These are phyloP conservation scores for Ditula angustiorana DNA, from an alignment of 2,888 invertebrate genomes.

Conservation along the genomic window DNA sequence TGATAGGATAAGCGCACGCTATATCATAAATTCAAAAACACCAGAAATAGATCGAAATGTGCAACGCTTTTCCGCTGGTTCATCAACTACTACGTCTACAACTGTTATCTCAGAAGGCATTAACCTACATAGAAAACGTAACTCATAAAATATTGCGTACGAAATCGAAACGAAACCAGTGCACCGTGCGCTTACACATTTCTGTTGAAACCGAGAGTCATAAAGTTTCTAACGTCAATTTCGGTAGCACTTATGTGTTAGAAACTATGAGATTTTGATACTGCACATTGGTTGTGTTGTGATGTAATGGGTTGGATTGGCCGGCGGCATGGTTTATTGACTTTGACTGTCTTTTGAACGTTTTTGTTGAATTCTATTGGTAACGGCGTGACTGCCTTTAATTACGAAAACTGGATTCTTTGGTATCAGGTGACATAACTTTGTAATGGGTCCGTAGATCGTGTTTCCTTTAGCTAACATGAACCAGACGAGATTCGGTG, in stretches of 20 bases:
- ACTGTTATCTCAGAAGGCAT: slow-evolving; percentile 65
- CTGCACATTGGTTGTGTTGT: slow-evolving; percentile 54
- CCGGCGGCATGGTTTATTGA: slow-evolving; percentile 51
- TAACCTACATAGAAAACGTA: slow-evolving; percentile 76
- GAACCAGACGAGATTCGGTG: background rate
- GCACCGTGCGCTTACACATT: slow-evolving; percentile 66
- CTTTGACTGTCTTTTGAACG: slow-evolving; percentile 47
- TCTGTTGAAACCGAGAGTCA: slow-evolving; percentile 75
- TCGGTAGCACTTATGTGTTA: slow-evolving; percentile 51
- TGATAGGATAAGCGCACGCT: no score
- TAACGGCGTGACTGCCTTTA: background rate
- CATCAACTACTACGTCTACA: slow-evolving; percentile 52
- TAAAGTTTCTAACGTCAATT: slow-evolving; percentile 58
- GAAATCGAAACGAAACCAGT: slow-evolving; percentile 67
- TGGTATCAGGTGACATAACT: slow-evolving; percentile 23
- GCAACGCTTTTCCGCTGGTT: slow-evolving; percentile 37
- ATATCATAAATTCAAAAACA: slow-evolving; percentile 14
- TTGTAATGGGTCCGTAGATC: background rate
- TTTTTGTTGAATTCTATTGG: slow-evolving; percentile 40
- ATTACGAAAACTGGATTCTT: slow-evolving; percentile 26
- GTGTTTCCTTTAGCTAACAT: background rate
- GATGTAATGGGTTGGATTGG: slow-evolving; percentile 45
- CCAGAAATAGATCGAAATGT: slow-evolving; percentile 16
- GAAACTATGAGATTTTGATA: slow-evolving; percentile 50
- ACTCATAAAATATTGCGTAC: slow-evolving; percentile 72